Percentiles rank a stretch among this genome's conserved stretches.
Evolutionary conservation across 2,888 invertebrate species (phyloP).

Genomic region (Drosophila ustulata): DNA sequence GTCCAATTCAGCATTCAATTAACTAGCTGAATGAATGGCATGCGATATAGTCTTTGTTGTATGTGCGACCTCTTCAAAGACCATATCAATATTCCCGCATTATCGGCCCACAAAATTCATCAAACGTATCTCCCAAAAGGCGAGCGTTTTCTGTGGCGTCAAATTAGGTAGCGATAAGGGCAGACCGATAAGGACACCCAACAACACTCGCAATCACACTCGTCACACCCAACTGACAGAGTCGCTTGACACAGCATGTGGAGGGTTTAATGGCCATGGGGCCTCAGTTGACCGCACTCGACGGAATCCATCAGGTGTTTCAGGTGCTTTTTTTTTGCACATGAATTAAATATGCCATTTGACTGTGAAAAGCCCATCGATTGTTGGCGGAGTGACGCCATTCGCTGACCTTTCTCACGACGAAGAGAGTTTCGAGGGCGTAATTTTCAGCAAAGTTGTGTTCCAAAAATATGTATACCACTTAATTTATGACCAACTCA

Average conservation of each 20-base stretch:
- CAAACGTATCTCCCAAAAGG: not conserved
- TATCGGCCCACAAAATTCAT: no score
- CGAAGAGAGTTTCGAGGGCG: not conserved
- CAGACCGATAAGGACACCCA: not conserved
- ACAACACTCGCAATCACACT: not conserved
- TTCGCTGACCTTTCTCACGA: conserved; percentile 11
- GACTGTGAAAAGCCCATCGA: conserved; percentile 11
- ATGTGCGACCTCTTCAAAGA: not conserved
- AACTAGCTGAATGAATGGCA: no score
- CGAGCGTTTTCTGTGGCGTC: not conserved
- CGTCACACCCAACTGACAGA: not conserved
- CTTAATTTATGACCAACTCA: not conserved
- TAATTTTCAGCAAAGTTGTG: not conserved
- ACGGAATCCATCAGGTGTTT: conserved; percentile 52
- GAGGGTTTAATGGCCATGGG: not conserved
- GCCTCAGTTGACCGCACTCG: conserved; percentile 11
- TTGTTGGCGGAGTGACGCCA: conserved; percentile 11
- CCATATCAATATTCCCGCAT: not conserved
- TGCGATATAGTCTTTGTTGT: not conserved
- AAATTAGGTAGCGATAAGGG: not conserved
- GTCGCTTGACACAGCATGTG: not conserved
- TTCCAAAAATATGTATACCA: conserved; percentile 2
- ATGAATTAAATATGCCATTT: conserved; percentile 46
- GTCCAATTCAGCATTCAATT: not conserved
- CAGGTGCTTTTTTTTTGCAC: conserved; percentile 8